Evolutionary conservation across 2,888 invertebrate genomes (phyloP).

Genomic region (Limnephilus auricula): DNA sequence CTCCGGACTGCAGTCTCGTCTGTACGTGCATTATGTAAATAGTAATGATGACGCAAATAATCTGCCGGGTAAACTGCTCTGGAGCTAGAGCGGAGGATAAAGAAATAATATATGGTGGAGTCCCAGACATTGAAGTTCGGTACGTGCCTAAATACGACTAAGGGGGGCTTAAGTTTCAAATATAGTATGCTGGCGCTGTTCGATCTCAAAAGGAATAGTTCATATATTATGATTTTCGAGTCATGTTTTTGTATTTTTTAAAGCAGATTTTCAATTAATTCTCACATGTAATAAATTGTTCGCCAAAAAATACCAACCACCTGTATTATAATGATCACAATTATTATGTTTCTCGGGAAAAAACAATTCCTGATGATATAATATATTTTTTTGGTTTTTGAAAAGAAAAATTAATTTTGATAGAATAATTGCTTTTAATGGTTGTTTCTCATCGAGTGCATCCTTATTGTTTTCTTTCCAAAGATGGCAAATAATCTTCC

Average conservation of each 20-base stretch:
- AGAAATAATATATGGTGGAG: not conserved
- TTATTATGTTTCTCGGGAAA: too few species aligned
- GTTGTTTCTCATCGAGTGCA: too few species aligned
- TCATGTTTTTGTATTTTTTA: not conserved
- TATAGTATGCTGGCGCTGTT: not conserved
- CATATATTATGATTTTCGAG: not conserved
- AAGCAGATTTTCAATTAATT: too few species aligned
- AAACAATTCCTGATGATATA: too few species aligned
- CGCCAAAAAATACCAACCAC: not conserved
- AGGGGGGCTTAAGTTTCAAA: not conserved
- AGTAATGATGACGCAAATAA: constrained; percentile 2
- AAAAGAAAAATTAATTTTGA: too few species aligned
- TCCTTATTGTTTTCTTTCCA: too few species aligned
- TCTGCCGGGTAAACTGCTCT: not conserved
- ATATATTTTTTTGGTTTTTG: too few species aligned
- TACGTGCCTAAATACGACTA: not conserved
- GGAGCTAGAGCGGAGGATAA: not conserved
- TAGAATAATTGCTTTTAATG: too few species aligned
- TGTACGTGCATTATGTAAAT: not conserved
- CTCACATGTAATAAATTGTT: too few species aligned
- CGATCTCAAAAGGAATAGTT: not conserved
- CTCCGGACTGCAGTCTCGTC: constrained; percentile 12
- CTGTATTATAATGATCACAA: too few species aligned
- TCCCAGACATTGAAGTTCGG: not conserved
- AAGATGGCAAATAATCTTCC: too few species aligned